Conservation (phyloP, 2,113 vertebrate species). For the Lycaon pictus region DNA sequence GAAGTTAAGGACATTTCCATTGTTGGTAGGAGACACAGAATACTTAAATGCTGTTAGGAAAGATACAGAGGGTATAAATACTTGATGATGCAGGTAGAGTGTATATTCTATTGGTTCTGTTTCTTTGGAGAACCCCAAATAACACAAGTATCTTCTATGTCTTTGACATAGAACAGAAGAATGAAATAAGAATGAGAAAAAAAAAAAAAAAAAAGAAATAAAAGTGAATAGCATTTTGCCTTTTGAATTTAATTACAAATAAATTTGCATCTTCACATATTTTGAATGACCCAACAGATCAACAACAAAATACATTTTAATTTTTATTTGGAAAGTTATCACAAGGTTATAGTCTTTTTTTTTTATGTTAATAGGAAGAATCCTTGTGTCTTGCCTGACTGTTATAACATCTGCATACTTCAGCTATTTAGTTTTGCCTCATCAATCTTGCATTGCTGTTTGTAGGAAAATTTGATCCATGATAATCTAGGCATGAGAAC, state of each 20-base stretch:
- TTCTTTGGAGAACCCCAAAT: not conserved
- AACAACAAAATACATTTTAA: not conserved
- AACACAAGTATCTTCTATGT: not conserved
- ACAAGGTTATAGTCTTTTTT: not conserved
- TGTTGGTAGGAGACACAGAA: not conserved
- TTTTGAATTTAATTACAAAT: not conserved
- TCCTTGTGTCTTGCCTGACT: not conserved
- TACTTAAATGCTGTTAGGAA: not conserved
- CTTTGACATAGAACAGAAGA: not conserved
- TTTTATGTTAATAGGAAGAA: not conserved
- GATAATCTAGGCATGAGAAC: not conserved
- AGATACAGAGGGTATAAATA: not conserved
- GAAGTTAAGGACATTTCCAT: not conserved
- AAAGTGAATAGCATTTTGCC: not conserved
- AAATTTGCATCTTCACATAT: not conserved
- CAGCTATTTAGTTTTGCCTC: constrained; percentile 35
- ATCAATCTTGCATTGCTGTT: constrained; percentile 45
- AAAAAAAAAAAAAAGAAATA: not conserved
- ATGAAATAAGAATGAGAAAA: not conserved
- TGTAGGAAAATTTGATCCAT: not conserved
- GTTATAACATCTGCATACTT: constrained; percentile 43
- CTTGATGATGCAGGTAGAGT: not conserved
- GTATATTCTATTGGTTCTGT: not conserved
- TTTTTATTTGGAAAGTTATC: constrained; percentile 22
- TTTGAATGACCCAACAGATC: not conserved